Evolutionary conservation across 2,888 invertebrate genomes (phyloP).

Genomic region (Drymonia ruficornis): DNA sequence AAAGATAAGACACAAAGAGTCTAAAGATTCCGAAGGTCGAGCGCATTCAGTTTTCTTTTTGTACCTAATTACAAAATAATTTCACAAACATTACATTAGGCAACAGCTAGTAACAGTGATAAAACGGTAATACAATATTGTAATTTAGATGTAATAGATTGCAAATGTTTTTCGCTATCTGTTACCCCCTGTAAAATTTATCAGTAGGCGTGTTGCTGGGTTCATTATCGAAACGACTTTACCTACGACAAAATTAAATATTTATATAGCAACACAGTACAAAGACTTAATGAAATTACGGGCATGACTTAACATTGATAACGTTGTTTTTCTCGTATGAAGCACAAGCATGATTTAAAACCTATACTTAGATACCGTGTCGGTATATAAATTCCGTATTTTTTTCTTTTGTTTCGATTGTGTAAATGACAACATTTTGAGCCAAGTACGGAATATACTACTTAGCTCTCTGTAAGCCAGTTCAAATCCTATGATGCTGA

Average conservation of each 20-base stretch:
- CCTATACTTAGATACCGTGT: background rate
- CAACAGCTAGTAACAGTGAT: too few species aligned
- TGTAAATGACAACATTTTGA: too few species aligned
- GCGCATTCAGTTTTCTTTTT: background rate
- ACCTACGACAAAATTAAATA: conserved; percentile 35
- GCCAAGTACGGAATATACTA: too few species aligned
- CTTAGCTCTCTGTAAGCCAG: too few species aligned
- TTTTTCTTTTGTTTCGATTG: background rate
- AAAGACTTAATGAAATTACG: conserved; percentile 44
- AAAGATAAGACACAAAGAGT: background rate
- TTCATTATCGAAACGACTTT: conserved; percentile 37
- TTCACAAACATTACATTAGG: too few species aligned
- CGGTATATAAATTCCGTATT: background rate
- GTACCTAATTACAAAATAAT: background rate
- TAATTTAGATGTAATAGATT: conserved; percentile 21
- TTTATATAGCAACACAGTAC: conserved; percentile 37
- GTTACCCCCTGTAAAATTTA: conserved; percentile 51
- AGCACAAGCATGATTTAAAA: background rate
- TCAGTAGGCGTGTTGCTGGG: conserved; percentile 56
- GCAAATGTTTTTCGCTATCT: conserved; percentile 46
- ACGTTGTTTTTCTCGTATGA: conserved; percentile 42
- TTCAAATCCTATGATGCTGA: too few species aligned
- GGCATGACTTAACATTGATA: conserved; percentile 44
- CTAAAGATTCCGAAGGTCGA: background rate
- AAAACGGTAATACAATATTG: background rate